These are phyloP conservation scores for Sceloporus undulatus DNA, from an alignment of 2,113 vertebrate genomes.

Conservation along the genomic window DNA sequence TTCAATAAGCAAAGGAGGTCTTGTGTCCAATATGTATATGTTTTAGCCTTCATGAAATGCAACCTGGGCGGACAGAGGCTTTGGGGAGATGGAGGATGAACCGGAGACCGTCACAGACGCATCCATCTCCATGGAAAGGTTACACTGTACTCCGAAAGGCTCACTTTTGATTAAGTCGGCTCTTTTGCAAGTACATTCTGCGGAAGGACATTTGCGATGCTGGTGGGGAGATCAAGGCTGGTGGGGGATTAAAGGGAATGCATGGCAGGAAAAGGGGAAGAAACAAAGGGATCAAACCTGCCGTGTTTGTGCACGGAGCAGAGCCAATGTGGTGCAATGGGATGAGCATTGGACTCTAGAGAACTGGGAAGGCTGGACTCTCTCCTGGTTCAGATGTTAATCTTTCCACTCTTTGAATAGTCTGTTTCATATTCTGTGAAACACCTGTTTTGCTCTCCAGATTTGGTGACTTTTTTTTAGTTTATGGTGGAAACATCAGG, in stretches of 20 bases:
- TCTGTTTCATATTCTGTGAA: too few relatives aligned
- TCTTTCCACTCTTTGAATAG: too few relatives aligned
- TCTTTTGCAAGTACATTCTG: background rate
- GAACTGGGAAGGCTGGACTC: too few relatives aligned
- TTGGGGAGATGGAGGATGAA: slow-evolving; percentile 60
- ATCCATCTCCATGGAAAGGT: slow-evolving; percentile 65
- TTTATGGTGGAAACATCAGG: too few relatives aligned
- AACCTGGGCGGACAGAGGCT: slow-evolving; percentile 58
- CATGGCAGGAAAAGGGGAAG: background rate
- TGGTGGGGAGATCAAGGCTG: slow-evolving; percentile 4
- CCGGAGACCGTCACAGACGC: slow-evolving; percentile 67
- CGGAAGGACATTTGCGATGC: background rate
- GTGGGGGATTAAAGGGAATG: background rate
- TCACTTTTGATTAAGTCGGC: slow-evolving; percentile 67
- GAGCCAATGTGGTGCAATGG: too few relatives aligned
- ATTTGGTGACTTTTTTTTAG: too few relatives aligned
- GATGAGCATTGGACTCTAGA: too few relatives aligned
- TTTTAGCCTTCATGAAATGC: slow-evolving; percentile 70
- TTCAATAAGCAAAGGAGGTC: slow-evolving; percentile 67
- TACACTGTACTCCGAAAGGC: slow-evolving; percentile 66
- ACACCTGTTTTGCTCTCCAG: too few relatives aligned
- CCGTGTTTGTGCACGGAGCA: too few relatives aligned
- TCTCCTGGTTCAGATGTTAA: too few relatives aligned
- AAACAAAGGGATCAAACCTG: background rate
- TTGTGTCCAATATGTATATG: slow-evolving; percentile 47